Evolutionary conservation across 2,113 vertebrate genomes (phyloP).

Genomic region (Chaenocephalus aceratus): DNA sequence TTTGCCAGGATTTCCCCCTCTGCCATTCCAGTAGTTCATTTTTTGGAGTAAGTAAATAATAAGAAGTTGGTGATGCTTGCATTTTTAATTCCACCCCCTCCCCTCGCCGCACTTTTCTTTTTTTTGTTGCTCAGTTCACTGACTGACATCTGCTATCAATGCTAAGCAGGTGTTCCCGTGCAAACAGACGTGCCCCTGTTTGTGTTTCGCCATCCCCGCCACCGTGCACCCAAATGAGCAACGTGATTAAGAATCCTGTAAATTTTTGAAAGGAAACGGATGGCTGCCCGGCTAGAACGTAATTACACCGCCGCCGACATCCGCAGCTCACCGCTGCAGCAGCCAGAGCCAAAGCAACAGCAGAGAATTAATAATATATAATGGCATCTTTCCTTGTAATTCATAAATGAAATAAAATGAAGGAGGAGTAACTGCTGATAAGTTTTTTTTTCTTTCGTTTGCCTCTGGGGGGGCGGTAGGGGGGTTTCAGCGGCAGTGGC

Average conservation of each 20-base stretch:
- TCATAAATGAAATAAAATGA: slow-evolving; percentile 99
- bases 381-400: slow-evolving; percentile 97
- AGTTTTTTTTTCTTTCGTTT: slow-evolving; percentile 81
- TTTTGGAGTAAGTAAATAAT: slow-evolving; percentile 85
- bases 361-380: slow-evolving; percentile 99
- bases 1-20: slow-evolving; percentile 75
- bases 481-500: slow-evolving; percentile 32
- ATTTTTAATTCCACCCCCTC: slow-evolving; percentile 86
- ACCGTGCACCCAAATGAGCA: slow-evolving; percentile 98
- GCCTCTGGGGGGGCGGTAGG: slow-evolving; percentile 1
- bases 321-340: slow-evolving; percentile 86
- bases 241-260: slow-evolving; percentile 99
- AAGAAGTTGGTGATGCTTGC: slow-evolving; percentile 88
- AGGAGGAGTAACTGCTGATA: slow-evolving; percentile 92
- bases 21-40: slow-evolving; percentile 82
- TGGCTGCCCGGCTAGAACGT: slow-evolving; percentile 99
- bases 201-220: slow-evolving; percentile 95
- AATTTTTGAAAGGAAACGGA: slow-evolving; percentile 99
- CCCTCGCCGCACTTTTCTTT: slow-evolving; percentile 56
- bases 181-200: slow-evolving; percentile 98
- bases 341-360: slow-evolving; percentile 91
- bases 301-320: slow-evolving; percentile 98
- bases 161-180: slow-evolving; percentile 99
- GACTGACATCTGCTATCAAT: slow-evolving; percentile 99
- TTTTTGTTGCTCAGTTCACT: slow-evolving; percentile 88